A percentile compares a stretch with the other conserved stretches of the same genome.
Conservation (phyloP, 2,113 vertebrate genomes). For the Mohoua ochrocephala region DNA sequence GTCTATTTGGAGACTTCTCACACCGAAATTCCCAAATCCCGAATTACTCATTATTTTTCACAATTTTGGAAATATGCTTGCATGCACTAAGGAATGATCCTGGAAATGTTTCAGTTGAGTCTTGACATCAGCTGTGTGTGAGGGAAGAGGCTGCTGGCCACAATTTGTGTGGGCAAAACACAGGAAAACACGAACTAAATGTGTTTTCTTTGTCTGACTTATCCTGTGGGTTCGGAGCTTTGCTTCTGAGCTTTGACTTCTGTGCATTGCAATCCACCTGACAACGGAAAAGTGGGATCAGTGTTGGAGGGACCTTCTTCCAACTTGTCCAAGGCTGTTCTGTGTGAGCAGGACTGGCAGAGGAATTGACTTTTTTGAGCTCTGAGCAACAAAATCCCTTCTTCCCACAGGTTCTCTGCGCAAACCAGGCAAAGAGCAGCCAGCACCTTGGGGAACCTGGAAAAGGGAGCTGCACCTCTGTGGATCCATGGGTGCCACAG, state of each 20-base stretch:
- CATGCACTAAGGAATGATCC: background rate
- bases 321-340: background rate
- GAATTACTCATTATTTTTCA: background rate
- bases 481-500: background rate
- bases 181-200: accelerated
- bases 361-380: background rate
- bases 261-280: background rate
- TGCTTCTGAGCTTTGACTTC: background rate
- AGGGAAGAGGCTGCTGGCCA: background rate
- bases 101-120: background rate
- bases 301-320: background rate
- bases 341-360: background rate
- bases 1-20: background rate
- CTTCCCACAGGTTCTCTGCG: background rate
- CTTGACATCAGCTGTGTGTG: background rate
- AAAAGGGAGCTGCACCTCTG: background rate
- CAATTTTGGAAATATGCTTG: background rate
- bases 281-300: background rate
- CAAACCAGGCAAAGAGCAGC: background rate
- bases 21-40: background rate
- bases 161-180: background rate
- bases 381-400: background rate
- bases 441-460: background rate
- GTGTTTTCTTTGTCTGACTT: background rate
- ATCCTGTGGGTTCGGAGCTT: background rate